Conservation (phyloP, 1,140 invertebrate genomes). For the Diabrotica undecimpunctata region DNA sequence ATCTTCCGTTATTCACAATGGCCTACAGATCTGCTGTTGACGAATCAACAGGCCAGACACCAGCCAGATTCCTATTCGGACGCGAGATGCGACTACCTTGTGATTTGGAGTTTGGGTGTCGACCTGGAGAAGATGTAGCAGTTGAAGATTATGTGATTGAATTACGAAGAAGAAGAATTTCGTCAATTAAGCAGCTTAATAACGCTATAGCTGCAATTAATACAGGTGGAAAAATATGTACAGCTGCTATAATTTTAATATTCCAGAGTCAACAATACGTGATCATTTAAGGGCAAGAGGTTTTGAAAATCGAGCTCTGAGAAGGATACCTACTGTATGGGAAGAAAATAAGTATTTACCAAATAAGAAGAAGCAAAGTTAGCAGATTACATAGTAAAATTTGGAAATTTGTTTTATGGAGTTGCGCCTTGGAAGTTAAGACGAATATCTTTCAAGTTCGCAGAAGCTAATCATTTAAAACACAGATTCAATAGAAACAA, state of each 20-base stretch:
- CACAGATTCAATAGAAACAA: background rate
- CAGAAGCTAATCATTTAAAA: no score
- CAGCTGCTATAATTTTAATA: constrained; percentile 3
- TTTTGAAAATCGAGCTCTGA: background rate
- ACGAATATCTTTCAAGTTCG: no score
- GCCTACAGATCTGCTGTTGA: no score
- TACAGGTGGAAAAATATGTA: constrained; percentile 7
- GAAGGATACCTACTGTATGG: background rate
- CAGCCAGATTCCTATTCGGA: no score
- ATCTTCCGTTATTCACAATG: no score
- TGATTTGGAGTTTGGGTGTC: no score
- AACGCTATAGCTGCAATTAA: constrained; percentile 9
- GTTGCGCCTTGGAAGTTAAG: background rate
- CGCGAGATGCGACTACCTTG: no score
- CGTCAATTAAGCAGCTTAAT: constrained; percentile 9
- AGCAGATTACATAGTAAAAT: constrained; percentile 14
- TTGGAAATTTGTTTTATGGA: constrained; percentile 20
- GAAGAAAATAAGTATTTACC: constrained; percentile 11
- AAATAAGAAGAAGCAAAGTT: constrained; percentile 5
- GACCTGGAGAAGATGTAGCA: no score
- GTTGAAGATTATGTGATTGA: no score
- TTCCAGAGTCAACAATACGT: background rate
- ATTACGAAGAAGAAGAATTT: no score
- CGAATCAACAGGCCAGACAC: no score
- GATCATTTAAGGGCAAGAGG: background rate